Base-by-base conservation (phyloP, 2,113 vertebrate species). In the Heptranchias perlo region DNA sequence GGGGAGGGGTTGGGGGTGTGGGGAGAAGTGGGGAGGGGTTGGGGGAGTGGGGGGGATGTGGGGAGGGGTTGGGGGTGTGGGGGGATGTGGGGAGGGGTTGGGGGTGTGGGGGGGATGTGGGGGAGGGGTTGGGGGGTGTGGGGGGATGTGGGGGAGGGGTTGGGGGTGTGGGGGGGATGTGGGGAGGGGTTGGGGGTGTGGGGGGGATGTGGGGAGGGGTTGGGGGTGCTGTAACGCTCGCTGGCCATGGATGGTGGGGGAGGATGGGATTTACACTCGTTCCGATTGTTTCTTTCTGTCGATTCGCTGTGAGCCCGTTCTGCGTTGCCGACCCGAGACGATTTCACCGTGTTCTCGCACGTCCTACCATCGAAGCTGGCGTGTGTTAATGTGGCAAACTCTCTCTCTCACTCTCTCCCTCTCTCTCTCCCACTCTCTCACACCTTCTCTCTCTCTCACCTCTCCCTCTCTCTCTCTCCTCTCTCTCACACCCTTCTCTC, bases 31-130 rank as follows among this genome's bases (percentile, higher is more conserved):
- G 1, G 23, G 47, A 21, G 6, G 49, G 3, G 25, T 21, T 0
- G 49, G 2, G 18, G 6, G 23, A n/a, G 96, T 96, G 64, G 47
- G 44, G 62, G 6, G 54, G 2, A 31, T 1, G 31, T 3, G 52
- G 49, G 35, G 54, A 47, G 54, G 31, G 13, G 31, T 52, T 28
- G 54, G 28, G 3, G 35, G 31, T n/a, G 89, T 14, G 4, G 0
- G 35, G 4, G 4, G 3, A 16, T 0, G 16, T 21, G 82, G 1
- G 23, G 47, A 21, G 6, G 49, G 3, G 25, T 21, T 0, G 49
- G 2, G 18, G 6, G 23, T 6, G 96, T 96, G 64, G 47, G 44
- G 62, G 6, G 54, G 2, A 31, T 1, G 31, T 97, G 11, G 52
- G 49, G 35, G 54, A 47, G 54, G 31, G 13, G 31, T 52, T 28